These are phyloP conservation scores for Lasioglossum figueresi DNA, from an alignment of 2,888 invertebrate genomes.

Conservation along the genomic window DNA sequence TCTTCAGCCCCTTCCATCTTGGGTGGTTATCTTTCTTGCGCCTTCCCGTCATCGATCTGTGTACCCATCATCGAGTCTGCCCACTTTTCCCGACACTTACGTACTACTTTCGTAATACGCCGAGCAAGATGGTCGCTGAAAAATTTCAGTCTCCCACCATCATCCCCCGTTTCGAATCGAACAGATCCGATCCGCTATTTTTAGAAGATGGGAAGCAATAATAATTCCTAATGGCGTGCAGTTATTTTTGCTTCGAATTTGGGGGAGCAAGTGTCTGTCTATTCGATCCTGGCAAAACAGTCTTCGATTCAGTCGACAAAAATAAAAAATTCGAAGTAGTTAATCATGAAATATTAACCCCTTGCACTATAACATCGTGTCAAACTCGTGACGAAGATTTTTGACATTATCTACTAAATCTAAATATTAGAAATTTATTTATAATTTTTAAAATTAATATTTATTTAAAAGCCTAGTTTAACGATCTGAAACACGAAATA, in stretches of 20 bases:
- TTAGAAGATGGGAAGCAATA: neutral
- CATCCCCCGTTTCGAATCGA: neutral
- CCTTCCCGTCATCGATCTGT: slow-evolving; percentile 55
- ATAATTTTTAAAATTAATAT: too few species aligned
- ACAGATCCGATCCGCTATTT: neutral
- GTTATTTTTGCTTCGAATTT: neutral
- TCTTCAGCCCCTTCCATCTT: slow-evolving; percentile 12
- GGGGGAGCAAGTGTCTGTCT: neutral
- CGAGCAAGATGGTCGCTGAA: slow-evolving; percentile 13
- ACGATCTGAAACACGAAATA: too few species aligned
- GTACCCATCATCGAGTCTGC: slow-evolving; percentile 56
- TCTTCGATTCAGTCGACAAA: neutral
- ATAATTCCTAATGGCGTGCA: neutral
- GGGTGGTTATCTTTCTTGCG: slow-evolving; percentile 27
- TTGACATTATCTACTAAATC: too few species aligned
- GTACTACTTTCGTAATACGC: slow-evolving; percentile 23
- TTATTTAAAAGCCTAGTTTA: too few species aligned
- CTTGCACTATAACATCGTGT: too few species aligned
- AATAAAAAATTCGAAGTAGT: too few species aligned
- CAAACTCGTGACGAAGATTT: too few species aligned
- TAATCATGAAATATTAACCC: too few species aligned
- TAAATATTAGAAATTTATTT: too few species aligned
- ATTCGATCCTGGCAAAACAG: neutral
- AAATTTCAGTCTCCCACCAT: slow-evolving; percentile 32
- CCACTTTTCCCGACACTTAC: slow-evolving; percentile 39